Base-by-base conservation (phyloP, 2,797 vertebrate genomes). In the Vultur gryphus region DNA sequence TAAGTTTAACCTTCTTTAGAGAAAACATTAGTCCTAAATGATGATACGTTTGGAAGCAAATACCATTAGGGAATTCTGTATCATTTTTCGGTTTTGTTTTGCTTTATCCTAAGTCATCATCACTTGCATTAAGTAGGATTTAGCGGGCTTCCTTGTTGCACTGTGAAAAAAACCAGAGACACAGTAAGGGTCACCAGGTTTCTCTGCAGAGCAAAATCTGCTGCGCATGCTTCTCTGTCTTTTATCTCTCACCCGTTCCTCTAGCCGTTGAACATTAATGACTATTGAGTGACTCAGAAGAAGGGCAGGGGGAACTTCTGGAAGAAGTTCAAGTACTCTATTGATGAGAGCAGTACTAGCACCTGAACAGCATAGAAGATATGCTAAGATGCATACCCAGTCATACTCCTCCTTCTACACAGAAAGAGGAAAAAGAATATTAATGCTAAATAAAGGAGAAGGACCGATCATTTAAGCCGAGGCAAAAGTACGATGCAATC, bases 271-370 rank as follows among this genome's bases (percentile, higher is more conserved):
- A 94, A 89, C 37, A 92, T 95, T 97, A 96, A 96, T 72, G 61
- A 39, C 93, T 96, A 92, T 94, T 92, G 92, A 97, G 51, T 94
- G 84, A 86, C 79, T 86, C 84, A 79, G 55, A 82, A 94, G 86
- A 95, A 94, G 72, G 79, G 72, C 87, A 94, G 46, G 39, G 87
- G 72, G 33, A 54, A 86, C 35, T 92, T 78, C 49, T 95, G 84
- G 87, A 95, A 93, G 92, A 84, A 86, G 87, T 93, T 96, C 88
- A 95, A 95, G 72, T 86, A 92, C 39, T 84, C 52, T 87, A 44
- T 87, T 87, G 81, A 84, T 88, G 89, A 93, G 52, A 87, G 57
- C 57, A 57, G 39, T 69, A 16, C 28, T 39, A 91, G 26, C 11
- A 62, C 46, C 92, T 86, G 92, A 96, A 83, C 28, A 78, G 78